phyloP scores from a whole-genome alignment of 2,797 vertebrate species.

The Uromys caudimaculatus region DNA sequence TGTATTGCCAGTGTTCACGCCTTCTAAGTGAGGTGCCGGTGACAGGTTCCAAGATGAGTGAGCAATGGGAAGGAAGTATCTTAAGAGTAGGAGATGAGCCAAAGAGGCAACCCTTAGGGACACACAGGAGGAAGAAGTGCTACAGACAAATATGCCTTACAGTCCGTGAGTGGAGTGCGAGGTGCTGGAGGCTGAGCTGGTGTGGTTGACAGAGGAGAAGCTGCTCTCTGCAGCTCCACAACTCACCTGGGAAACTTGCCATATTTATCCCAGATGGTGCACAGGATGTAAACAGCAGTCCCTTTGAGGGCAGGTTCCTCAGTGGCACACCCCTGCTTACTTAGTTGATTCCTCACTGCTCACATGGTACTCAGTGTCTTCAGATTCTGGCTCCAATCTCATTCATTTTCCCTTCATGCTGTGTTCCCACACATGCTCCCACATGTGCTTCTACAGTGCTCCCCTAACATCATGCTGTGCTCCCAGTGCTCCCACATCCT shows the following conservation, averaged over 20 bases:
- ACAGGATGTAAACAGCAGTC: neutral
- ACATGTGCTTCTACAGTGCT: neutral
- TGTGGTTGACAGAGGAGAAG: neutral
- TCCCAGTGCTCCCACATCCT: neutral
- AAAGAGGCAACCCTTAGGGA: neutral
- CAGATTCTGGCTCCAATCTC: neutral
- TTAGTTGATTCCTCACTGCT: neutral
- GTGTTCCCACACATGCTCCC: neutral
- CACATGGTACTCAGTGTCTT: neutral
- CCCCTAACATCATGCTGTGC: neutral
- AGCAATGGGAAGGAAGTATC: neutral
- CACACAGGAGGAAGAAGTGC: neutral
- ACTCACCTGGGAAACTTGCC: neutral
- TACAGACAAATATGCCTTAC: neutral
- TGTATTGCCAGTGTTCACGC: neutral
- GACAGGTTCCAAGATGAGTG: neutral
- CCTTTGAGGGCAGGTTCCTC: neutral
- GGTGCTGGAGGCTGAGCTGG: neutral
- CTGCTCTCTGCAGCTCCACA: neutral
- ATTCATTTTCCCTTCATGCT: neutral
- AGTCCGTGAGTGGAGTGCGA: accelerated
- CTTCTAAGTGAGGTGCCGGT: neutral
- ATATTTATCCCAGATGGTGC: neutral
- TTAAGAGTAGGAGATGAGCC: neutral
- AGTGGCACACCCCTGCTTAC: neutral